Percentiles rank a stretch among this genome's conserved stretches.
Evolutionary conservation across 1,140 invertebrate species (phyloP).

Genomic region (Prorops nasuta): DNA sequence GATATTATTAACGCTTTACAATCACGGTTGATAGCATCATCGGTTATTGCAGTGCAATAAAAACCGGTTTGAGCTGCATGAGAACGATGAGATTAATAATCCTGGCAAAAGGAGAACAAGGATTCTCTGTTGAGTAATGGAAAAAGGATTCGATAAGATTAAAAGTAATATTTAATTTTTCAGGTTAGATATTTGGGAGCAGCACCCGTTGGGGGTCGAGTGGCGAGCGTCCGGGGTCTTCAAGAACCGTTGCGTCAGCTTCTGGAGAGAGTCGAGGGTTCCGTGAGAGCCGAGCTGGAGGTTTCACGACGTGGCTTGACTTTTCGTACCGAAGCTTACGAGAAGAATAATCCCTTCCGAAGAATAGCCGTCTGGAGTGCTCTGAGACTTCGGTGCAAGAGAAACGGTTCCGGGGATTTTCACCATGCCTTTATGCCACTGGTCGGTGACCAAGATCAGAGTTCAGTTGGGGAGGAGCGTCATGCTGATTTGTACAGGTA

Average conservation of each 20-base stretch:
- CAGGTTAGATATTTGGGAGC: slow-evolving; percentile 81
- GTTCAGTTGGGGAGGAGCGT: slow-evolving; percentile 38
- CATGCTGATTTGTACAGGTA: slow-evolving; percentile 50
- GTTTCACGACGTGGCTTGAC: slow-evolving; percentile 48
- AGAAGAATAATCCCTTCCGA: slow-evolving; percentile 68
- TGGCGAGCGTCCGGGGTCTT: slow-evolving; percentile 77
- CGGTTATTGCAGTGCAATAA: no score
- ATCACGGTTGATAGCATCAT: no score
- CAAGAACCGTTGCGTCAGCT: slow-evolving; percentile 78
- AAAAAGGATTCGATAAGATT: no score
- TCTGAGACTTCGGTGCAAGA: slow-evolving; percentile 38
- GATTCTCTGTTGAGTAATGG: no score
- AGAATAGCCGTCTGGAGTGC: slow-evolving; percentile 87
- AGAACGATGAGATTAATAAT: no score
- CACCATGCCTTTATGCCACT: slow-evolving; percentile 80
- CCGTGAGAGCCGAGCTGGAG: slow-evolving; percentile 45
- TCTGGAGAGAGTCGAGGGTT: slow-evolving; percentile 40
- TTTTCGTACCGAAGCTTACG: slow-evolving; percentile 42
- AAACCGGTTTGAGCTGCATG: no score
- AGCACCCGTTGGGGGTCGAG: slow-evolving; percentile 72
- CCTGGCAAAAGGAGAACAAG: no score
- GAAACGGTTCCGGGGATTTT: slow-evolving; percentile 32
- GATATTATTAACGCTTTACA: no score
- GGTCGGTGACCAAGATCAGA: slow-evolving; percentile 67
- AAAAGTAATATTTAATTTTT: slow-evolving; percentile 55